A percentile compares a stretch with the other conserved stretches of the same genome.
Conservation (phyloP, 2,888 invertebrate genomes). For the Gibbula magus region DNA sequence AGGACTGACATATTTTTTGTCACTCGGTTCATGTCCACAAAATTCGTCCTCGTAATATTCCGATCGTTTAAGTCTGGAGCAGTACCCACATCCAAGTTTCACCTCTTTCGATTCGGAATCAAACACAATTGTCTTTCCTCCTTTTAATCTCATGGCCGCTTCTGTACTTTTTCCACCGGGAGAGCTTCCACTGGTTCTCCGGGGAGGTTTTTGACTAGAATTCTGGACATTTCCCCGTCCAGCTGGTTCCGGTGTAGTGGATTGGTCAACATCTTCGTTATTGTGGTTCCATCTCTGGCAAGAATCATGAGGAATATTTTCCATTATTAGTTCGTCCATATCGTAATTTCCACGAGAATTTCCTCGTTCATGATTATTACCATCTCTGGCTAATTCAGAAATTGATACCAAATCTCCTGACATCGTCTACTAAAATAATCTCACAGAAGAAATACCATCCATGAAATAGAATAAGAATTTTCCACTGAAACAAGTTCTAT, state of each 20-base stretch:
- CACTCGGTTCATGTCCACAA: not conserved
- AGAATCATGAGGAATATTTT: not conserved
- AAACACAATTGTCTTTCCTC: conserved; percentile 2
- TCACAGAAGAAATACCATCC: too few relatives aligned
- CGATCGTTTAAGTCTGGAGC: not conserved
- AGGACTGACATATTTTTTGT: not conserved
- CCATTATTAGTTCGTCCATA: not conserved
- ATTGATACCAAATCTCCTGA: conserved; percentile 18
- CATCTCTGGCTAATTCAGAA: not conserved
- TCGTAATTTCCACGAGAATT: not conserved
- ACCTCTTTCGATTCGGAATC: not conserved
- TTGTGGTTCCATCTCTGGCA: not conserved
- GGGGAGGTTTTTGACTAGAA: not conserved
- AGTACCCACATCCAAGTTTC: conserved; percentile 18
- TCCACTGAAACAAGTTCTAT: too few relatives aligned
- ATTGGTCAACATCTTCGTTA: not conserved
- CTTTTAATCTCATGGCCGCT: conserved; percentile 10
- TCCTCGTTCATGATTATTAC: not conserved
- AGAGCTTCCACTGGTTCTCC: not conserved
- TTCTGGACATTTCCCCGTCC: too few relatives aligned
- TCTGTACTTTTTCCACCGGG: not conserved
- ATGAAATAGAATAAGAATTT: too few relatives aligned
- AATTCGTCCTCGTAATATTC: conserved; percentile 7
- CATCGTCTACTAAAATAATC: not conserved
- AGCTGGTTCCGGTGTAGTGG: not conserved